Base-by-base conservation (phyloP, 2,113 vertebrate genomes). In the Spea bombifrons region DNA sequence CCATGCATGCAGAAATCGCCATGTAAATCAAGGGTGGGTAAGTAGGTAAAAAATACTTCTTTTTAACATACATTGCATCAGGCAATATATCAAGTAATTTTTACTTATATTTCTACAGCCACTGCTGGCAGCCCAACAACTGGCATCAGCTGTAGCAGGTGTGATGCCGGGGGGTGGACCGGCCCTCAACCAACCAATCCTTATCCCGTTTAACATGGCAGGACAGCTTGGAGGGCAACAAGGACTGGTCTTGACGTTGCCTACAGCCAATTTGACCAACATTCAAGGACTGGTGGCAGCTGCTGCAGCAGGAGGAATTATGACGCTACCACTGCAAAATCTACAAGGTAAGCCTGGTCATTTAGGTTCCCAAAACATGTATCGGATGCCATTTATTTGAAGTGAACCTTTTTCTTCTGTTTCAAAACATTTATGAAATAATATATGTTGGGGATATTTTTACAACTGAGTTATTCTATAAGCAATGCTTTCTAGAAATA, bases 311-410 rank as follows among this genome's bases (percentile, higher is more conserved):
- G 97, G 96, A 88, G 97, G 97, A 87, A 95, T 99, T 83, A 98
- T 99, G 96, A 97, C 97, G 16, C 94, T 99, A 86, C 97, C 97
- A 81, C 93, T 99, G 89, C 97, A 98, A 93, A 99, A 97, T 92
- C 90, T 99, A 92, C 97, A 99, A 99, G 97, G 97, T 98, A 92
- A 92, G 72, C 53, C 6, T 3, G 8, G 9, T 44, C 5, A n/a
- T 63, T 63, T 63, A 63, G 0, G 7, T 63, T 4, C 8, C 15
- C 15, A 63, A 30, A 30, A 30, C 30, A 30, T 2, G 30, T 30
- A 30, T 30, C 30, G 1, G 30, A 30, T 1, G 30, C 30, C 30
- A 30, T 30, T 30, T 30, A 1, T 30, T 30, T 30, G 30, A 30
- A 1, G 2, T 30, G 30, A 30, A 30, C 30, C 30, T 30, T 30